Base-by-base conservation (phyloP, 2,797 vertebrate genomes). In the Oryzias sinensis region DNA sequence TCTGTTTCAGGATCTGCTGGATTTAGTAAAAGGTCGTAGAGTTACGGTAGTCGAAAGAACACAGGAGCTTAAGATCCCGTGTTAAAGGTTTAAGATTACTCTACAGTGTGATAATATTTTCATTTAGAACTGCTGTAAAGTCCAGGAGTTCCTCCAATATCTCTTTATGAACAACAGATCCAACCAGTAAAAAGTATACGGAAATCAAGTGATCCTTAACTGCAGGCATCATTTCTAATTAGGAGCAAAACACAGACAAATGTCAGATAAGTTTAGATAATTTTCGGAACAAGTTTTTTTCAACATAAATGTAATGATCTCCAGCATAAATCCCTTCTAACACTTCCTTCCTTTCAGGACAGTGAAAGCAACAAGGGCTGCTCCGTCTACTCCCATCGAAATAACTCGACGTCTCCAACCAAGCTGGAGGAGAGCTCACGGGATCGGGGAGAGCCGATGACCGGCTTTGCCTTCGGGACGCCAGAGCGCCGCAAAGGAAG, bases 401-500 rank as follows among this genome's bases (percentile, higher is more conserved):
- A 93, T 90, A 95, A 94, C 87, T 95, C 95, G 91, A 94, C 96
- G 93, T 96, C 95, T 92, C 95, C 95, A 78, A 90, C 92, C 86
- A 98, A 97, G 87, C 92, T 93, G 16, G 96, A 98, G 74, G 95
- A 97, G 87, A 91, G 90, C 81, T 89, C 91, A 82, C 91, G 94
- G 81, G 95, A 97, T 52, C 94, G 95, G 33, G 77, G 88, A 1
- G 96, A 97, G 76, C 88, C 91, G 37, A 86, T 94, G 89, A 91
- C 83, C 67, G 90, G 93, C 86, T 93, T 93, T 62, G 85, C 91
- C 63, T 95, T 98, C 47, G 95, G 95, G 65, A 98, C 96, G 0
- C 96, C 95, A 0, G 96, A 98, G 76, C 94, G 96, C 59, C 96
- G 96, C 83, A 97, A 97, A 82, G 96, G 96, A 70, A 97, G 96